These are phyloP conservation scores for Girardia tigrina DNA, from an alignment of 2,888 invertebrate genomes.

Conservation along the genomic window DNA sequence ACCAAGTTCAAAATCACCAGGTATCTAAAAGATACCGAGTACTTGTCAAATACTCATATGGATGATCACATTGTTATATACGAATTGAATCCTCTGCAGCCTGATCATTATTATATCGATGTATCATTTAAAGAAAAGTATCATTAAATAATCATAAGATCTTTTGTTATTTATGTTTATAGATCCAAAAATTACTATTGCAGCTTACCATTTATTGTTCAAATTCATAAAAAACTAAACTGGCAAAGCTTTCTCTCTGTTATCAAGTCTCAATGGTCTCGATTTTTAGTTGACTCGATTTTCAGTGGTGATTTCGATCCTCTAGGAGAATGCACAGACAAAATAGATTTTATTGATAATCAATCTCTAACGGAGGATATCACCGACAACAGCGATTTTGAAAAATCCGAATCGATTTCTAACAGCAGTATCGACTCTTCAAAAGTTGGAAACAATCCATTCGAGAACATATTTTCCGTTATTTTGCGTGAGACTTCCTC, in stretches of 20 bases:
- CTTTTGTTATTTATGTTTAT: not conserved
- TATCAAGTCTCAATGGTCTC: not conserved
- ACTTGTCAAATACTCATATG: not conserved
- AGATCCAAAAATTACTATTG: not conserved
- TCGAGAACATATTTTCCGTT: not conserved
- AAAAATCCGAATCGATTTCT: not conserved
- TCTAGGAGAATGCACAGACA: not conserved
- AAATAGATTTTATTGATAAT: not conserved
- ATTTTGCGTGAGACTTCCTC: not conserved
- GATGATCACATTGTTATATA: not conserved
- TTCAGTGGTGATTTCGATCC: not conserved
- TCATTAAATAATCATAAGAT: not conserved
- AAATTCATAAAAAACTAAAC: not conserved
- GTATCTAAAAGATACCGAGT: not conserved
- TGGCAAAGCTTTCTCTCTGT: not conserved
- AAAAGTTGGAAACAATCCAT: not conserved
- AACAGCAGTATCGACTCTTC: not conserved
- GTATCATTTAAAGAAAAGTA: conserved; percentile 4
- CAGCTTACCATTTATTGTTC: not conserved
- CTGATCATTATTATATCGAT: not conserved
- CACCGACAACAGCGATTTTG: conserved; percentile 7
- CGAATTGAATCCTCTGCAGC: not conserved
- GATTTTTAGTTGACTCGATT: not conserved
- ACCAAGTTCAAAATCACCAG: not conserved
- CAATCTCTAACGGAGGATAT: not conserved